Conservation (phyloP, 2,113 vertebrate species). For the Nerophis lumbriciformis region DNA sequence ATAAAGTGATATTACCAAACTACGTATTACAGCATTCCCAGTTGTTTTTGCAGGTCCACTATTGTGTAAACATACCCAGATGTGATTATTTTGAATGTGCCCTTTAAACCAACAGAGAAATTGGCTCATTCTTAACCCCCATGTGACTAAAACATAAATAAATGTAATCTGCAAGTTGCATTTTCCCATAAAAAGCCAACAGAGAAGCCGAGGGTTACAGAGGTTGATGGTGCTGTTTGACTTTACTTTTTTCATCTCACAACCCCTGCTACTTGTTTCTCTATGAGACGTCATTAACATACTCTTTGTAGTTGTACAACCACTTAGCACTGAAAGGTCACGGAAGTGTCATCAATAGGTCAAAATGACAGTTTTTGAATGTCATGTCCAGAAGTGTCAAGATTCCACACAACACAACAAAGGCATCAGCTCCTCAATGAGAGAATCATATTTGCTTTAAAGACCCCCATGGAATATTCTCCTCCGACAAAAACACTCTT, state of each 20-base stretch:
- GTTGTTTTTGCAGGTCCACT: no score
- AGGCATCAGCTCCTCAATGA: conserved; percentile 21
- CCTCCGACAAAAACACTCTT: conserved; percentile 52
- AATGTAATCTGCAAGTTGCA: conserved; percentile 25
- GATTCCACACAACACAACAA: conserved; percentile 24
- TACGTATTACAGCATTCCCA: no score
- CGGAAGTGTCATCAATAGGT: conserved; percentile 15
- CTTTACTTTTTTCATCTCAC: conserved; percentile 12
- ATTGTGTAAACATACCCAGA: background rate
- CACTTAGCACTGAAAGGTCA: conserved; percentile 30
- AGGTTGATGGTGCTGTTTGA: conserved; percentile 5
- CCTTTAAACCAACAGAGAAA: conserved; percentile 33
- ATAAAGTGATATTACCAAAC: no score
- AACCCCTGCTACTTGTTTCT: background rate
- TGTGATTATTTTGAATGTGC: conserved; percentile 27
- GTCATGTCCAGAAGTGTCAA: background rate
- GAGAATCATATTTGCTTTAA: conserved; percentile 36
- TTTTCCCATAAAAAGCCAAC: conserved; percentile 22
- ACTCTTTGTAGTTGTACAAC: conserved; percentile 2
- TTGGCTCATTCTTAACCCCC: conserved; percentile 31
- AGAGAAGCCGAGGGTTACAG: conserved; percentile 3
- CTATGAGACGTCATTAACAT: background rate
- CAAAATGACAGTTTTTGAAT: background rate
- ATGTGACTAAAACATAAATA: conserved; percentile 29
- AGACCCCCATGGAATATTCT: conserved; percentile 56